phyloP scores from a whole-genome alignment of 1,140 invertebrate genomes.

The Lepidotrigona ventralis region DNA sequence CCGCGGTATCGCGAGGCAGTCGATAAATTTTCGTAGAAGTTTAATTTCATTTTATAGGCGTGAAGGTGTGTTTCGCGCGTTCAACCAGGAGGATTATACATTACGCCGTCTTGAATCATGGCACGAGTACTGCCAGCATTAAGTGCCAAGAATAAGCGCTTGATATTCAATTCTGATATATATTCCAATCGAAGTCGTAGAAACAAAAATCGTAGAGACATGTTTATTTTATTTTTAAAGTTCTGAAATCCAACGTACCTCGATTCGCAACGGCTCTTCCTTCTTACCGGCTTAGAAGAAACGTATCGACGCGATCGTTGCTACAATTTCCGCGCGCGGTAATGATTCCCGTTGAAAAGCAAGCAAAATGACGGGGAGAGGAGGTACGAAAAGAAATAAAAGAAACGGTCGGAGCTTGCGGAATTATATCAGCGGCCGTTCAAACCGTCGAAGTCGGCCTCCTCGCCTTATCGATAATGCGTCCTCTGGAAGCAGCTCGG shows the following conservation, averaged over 20 bases:
- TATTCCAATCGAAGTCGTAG: too few species aligned
- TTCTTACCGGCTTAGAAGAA: background rate
- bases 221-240: too few species aligned
- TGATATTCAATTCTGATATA: too few species aligned
- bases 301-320: too few species aligned
- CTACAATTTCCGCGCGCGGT: background rate
- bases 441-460: conserved; percentile 23
- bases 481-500: conserved; percentile 41
- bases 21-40: conserved; percentile 72
- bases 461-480: conserved; percentile 61
- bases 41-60: conserved; percentile 76
- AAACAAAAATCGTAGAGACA: too few species aligned
- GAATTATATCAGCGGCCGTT: conserved; percentile 52
- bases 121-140: conserved; percentile 60
- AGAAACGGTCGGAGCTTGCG: conserved; percentile 20
- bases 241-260: too few species aligned
- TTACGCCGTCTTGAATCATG: conserved; percentile 64
- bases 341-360: background rate
- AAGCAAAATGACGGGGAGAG: background rate
- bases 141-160: background rate
- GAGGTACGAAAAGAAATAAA: background rate
- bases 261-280: background rate
- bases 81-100: conserved; percentile 63
- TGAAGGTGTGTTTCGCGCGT: conserved; percentile 39
- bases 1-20: conserved; percentile 42